Percentiles rank a stretch among this genome's conserved stretches.
Conservation (phyloP, 2,113 vertebrate genomes). For the Phyllostomus discolor region DNA sequence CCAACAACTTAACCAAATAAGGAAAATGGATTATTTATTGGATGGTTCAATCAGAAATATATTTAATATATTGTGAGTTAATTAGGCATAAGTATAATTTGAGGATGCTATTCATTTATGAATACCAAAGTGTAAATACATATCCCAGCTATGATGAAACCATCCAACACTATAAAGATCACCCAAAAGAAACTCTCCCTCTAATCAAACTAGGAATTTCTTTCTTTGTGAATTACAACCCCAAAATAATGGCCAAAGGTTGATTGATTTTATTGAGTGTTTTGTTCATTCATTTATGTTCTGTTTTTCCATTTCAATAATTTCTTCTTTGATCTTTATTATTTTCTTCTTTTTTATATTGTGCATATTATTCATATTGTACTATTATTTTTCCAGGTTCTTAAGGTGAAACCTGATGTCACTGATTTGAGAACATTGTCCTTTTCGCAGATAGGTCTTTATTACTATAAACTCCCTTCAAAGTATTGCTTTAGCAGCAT, state of each 20-base stretch:
- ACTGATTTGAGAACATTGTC: not conserved
- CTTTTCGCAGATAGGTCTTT: not conserved
- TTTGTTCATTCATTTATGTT: not conserved
- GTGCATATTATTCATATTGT: not conserved
- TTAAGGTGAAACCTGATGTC: not conserved
- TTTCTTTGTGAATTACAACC: not conserved
- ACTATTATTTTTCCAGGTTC: not conserved
- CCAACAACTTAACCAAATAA: not conserved
- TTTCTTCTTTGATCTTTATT: not conserved
- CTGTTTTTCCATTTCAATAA: not conserved
- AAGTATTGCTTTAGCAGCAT: not conserved
- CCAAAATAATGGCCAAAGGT: not conserved
- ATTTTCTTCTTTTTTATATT: not conserved
- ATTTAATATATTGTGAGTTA: not conserved
- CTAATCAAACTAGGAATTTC: not conserved
- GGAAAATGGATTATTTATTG: not conserved
- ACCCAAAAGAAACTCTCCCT: not conserved
- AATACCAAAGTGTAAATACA: not conserved
- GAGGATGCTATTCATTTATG: not conserved
- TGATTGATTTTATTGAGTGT: not conserved
- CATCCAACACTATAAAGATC: not conserved
- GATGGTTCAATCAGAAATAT: not conserved
- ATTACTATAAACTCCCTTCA: not conserved
- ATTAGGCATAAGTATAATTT: not conserved
- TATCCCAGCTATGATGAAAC: not conserved